Percentiles rank a stretch among this genome's conserved stretches.
These are phyloP conservation scores for Sicus ferrugineus DNA, from an alignment of 2,888 invertebrate genomes.

Conservation along the genomic window DNA sequence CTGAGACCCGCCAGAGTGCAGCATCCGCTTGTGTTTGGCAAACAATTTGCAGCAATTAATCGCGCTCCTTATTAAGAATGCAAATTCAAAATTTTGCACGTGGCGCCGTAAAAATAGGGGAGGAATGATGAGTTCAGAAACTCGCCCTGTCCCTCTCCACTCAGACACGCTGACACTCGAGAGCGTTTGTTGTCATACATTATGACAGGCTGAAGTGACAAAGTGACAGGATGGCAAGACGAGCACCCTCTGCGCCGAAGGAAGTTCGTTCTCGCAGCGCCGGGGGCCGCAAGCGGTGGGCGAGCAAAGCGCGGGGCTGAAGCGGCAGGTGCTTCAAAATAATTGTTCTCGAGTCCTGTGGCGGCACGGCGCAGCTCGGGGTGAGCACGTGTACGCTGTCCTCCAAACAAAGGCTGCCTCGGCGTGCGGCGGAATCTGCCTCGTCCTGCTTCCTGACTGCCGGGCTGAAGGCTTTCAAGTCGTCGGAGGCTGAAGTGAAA, in stretches of 20 bases:
- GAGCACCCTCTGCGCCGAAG: neutral
- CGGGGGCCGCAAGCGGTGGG: neutral
- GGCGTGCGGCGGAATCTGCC: neutral
- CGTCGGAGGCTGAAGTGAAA: neutral
- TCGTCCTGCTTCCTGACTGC: neutral
- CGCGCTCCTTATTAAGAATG: slow-evolving; percentile 55
- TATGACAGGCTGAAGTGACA: slow-evolving; percentile 39
- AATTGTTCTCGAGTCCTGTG: slow-evolving; percentile 29
- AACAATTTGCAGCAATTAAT: slow-evolving; percentile 59
- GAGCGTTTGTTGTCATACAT: slow-evolving; percentile 35
- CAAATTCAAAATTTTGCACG: slow-evolving; percentile 54
- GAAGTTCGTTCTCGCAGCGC: neutral
- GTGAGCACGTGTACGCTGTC: slow-evolving; percentile 22
- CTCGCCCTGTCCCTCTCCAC: too few species aligned
- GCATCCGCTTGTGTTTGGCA: slow-evolving; percentile 51
- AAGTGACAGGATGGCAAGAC: slow-evolving; percentile 35
- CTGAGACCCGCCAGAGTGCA: neutral
- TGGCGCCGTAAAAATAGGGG: too few species aligned
- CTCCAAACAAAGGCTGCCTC: slow-evolving; percentile 11
- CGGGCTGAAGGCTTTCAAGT: neutral
- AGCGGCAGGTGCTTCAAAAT: slow-evolving; percentile 18
- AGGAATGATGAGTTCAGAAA: too few species aligned
- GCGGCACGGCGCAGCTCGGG: neutral
- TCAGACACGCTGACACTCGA: neutral
- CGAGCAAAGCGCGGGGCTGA: slow-evolving; percentile 13